These are phyloP conservation scores for Amorpha juglandis DNA, from an alignment of 2,888 invertebrate genomes.

Conservation along the genomic window DNA sequence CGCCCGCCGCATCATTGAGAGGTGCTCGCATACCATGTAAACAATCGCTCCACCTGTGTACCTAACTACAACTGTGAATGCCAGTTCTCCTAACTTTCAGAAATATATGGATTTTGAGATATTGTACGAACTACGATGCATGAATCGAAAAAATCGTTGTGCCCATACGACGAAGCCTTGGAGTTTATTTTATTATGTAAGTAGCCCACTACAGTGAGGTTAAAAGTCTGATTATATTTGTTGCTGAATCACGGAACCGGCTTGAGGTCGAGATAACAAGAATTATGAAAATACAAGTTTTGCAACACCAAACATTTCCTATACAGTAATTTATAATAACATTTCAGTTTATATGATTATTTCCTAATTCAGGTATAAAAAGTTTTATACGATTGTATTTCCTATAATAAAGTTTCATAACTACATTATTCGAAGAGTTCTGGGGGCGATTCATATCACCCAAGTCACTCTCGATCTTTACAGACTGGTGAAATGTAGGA, in stretches of 20 bases:
- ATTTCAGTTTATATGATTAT: too few relatives aligned
- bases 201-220: not conserved
- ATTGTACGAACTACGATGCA: not conserved
- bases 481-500: too few relatives aligned
- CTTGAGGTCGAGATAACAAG: not conserved
- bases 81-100: not conserved
- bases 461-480: too few relatives aligned
- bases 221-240: conserved; percentile 5
- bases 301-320: not conserved
- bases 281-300: conserved; percentile 8
- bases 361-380: too few relatives aligned
- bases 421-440: too few relatives aligned
- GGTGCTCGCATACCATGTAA: conserved; percentile 62
- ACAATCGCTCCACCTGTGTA: conserved; percentile 72
- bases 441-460: too few relatives aligned
- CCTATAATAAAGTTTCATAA: too few relatives aligned
- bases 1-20: conserved; percentile 64
- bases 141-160: not conserved
- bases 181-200: not conserved
- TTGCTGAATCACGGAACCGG: not conserved
- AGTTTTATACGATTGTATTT: too few relatives aligned
- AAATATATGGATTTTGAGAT: not conserved
- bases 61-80: conserved; percentile 35
- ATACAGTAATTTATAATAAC: not conserved
- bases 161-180: not conserved